A percentile compares a stretch with the other conserved stretches of the same genome.
These are phyloP conservation scores for Deroptyus accipitrinus DNA, from an alignment of 2,113 vertebrate genomes.

Conservation along the genomic window DNA sequence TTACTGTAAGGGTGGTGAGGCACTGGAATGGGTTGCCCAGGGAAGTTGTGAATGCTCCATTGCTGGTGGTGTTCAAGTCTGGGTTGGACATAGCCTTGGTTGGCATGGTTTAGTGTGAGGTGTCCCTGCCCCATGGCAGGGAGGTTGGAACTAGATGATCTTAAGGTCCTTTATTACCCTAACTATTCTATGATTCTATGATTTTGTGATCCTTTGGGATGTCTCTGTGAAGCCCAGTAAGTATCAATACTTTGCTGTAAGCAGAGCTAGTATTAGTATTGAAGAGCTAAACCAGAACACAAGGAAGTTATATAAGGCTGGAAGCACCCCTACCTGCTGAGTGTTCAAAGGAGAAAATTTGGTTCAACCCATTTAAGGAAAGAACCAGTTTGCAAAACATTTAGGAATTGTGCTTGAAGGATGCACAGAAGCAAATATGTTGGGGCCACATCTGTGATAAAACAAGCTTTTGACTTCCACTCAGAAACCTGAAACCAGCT, in stretches of 20 bases:
- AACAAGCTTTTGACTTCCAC: background rate
- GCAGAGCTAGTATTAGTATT: background rate
- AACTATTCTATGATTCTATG: no score
- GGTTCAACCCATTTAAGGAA: background rate
- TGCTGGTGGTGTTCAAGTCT: no score
- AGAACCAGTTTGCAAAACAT: background rate
- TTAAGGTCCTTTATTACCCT: no score
- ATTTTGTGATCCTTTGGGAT: background rate
- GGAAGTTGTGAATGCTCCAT: no score
- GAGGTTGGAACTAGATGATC: no score
- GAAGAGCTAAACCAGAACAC: background rate
- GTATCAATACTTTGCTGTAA: background rate
- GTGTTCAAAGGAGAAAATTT: background rate
- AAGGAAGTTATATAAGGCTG: background rate
- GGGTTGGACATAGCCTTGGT: no score
- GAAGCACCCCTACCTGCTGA: background rate
- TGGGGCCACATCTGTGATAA: background rate
- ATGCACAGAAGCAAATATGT: background rate
- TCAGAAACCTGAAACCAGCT: background rate
- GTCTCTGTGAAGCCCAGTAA: background rate
- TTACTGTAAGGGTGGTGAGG: no score
- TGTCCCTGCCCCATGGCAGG: no score
- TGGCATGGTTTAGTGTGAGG: no score
- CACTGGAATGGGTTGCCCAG: no score
- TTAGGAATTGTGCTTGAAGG: background rate